phyloP scores from a whole-genome alignment of 2,888 invertebrate species.

The Ischnura elegans region DNA sequence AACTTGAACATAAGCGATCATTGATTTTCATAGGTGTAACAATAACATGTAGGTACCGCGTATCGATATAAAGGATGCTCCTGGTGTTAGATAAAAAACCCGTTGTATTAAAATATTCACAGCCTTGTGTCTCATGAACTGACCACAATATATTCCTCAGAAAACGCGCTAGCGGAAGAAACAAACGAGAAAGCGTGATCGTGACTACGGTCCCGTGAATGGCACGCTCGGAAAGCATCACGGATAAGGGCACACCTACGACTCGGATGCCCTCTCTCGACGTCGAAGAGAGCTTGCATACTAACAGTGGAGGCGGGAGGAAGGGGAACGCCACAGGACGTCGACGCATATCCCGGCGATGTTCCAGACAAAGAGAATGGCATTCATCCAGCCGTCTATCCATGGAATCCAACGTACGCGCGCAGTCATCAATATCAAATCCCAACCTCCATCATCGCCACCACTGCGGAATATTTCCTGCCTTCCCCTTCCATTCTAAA shows the following conservation, averaged over 20 bases:
- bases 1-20: too few species aligned
- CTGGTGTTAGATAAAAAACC: too few species aligned
- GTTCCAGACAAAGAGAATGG: background rate
- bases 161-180: too few species aligned
- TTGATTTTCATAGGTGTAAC: too few species aligned
- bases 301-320: background rate
- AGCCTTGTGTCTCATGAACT: too few species aligned
- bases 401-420: background rate
- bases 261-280: background rate
- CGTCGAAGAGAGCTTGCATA: background rate
- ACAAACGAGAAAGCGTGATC: too few species aligned
- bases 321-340: background rate
- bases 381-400: background rate
- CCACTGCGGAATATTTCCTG: background rate
- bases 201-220: background rate
- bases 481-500: background rate
- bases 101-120: too few species aligned
- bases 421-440: slow-evolving; percentile 25
- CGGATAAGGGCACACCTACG: background rate
- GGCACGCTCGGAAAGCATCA: background rate
- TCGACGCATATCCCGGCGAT: slow-evolving; percentile 15
- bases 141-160: too few species aligned
- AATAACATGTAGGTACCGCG: too few species aligned
- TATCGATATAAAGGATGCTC: too few species aligned
- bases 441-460: background rate